These are phyloP conservation scores for Furnarius figulus DNA, from an alignment of 2,113 vertebrate species.

Conservation along the genomic window DNA sequence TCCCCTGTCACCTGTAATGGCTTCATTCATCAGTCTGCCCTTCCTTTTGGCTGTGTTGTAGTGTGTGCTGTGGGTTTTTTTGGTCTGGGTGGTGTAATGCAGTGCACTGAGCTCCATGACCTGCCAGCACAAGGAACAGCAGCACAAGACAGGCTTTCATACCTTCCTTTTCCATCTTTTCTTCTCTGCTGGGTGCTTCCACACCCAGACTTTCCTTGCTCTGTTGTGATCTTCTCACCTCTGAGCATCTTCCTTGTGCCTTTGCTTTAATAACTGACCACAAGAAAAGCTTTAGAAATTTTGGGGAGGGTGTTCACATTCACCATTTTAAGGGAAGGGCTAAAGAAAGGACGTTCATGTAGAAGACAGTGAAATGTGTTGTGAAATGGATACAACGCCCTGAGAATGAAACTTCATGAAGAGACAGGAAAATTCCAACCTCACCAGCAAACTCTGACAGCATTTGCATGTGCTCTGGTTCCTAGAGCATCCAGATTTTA, in stretches of 20 bases:
- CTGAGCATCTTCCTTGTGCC: not conserved
- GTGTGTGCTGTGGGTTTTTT: not conserved
- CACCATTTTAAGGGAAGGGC: not conserved
- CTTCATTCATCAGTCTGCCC: not conserved
- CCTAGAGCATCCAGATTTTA: constrained; percentile 8
- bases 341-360: not conserved
- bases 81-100: not conserved
- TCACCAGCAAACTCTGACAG: not conserved
- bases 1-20: not conserved
- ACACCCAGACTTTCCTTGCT: not conserved
- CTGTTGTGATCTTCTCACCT: not conserved
- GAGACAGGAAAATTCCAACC: not conserved
- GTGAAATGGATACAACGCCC: not conserved
- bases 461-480: not conserved
- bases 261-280: not conserved
- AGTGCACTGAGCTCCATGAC: not conserved
- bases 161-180: not conserved
- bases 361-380: not conserved
- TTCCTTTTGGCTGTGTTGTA: not conserved
- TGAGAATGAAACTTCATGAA: not conserved
- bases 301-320: not conserved
- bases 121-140: not conserved
- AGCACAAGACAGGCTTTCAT: not conserved
- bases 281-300: not conserved
- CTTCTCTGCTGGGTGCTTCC: not conserved